Base-by-base conservation (phyloP, 1,140 invertebrate genomes). In the Ruditapes philippinarum region DNA sequence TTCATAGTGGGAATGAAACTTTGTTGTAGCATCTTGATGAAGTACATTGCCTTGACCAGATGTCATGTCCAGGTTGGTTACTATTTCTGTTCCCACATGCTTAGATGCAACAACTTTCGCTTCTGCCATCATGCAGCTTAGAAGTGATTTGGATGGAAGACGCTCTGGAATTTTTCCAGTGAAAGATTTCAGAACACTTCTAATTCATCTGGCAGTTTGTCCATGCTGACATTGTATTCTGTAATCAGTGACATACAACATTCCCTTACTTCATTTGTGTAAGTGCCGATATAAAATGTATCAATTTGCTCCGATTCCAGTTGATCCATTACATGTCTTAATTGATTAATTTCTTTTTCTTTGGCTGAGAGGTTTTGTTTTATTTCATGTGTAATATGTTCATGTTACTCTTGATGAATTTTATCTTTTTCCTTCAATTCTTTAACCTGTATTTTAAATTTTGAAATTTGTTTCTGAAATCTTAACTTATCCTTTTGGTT, bases 1-100 rank as follows among this genome's bases (percentile, higher is more conserved):
- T 81, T 60, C 51, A 81, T 31, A 81, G 38, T 81, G 78, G 17
- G 25, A 5, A 25, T 57, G 45, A 62, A 81, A 81, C 33, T 81
- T 80, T 7, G 78, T 60, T 5, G 78, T 81, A 19, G 78, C 78
- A 36, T 57, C 78, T 40, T 81, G 78, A 62, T 81, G 78, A 7
- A 81, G 31, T 19, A 62, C 57, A 62, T 81, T 57, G 31, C 78
- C 51, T 57, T 28, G 19, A 33, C 38, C 25, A 0, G 25, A 36
- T 17, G 51, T 17, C 12, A 33, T 22, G 38, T 81, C 57, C 14
- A 57, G 60, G 7, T 40, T 54, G 33, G 11, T 38, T 81, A 81
- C 57, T 36, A 74, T 74, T 38, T 11, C 70, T 42, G 14, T 12
- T 11, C 12, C 70, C 12, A 74, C 70, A 36, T 74, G 70, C 38